Evolutionary conservation across 2,888 invertebrate species (phyloP).

Genomic region (Habroteleia sp.): DNA sequence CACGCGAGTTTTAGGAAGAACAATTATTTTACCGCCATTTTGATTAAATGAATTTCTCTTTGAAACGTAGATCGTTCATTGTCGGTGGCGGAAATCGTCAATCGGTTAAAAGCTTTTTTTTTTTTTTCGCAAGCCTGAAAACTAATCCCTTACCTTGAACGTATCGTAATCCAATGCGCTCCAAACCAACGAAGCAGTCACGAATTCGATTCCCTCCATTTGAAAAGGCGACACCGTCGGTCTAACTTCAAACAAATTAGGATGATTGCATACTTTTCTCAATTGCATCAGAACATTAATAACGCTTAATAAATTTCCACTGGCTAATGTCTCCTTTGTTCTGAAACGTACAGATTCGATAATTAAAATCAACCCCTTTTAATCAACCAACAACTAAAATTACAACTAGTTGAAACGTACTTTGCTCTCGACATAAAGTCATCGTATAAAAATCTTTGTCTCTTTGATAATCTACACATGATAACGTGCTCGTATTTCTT

Average conservation of each 20-base stretch:
- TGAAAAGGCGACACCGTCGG: constrained; percentile 97
- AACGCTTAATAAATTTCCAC: constrained; percentile 96
- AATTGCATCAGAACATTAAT: constrained; percentile 98
- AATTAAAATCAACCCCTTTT: too few relatives aligned
- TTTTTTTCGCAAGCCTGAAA: too few relatives aligned
- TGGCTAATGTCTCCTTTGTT: constrained; percentile 95
- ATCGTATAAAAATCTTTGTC: constrained; percentile 98
- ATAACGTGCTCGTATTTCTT: constrained; percentile 97
- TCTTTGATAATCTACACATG: constrained; percentile 95
- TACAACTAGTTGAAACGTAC: too few relatives aligned
- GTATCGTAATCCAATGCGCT: constrained; percentile 88
- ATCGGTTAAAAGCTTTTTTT: too few relatives aligned
- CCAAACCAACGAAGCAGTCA: constrained; percentile 88
- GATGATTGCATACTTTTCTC: constrained; percentile 98
- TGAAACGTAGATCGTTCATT: too few relatives aligned
- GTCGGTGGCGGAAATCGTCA: too few relatives aligned
- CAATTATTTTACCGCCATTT: too few relatives aligned
- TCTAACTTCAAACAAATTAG: constrained; percentile 97
- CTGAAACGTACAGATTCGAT: too few relatives aligned
- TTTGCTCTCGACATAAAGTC: constrained; percentile 99
- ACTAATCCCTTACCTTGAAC: constrained; percentile 88
- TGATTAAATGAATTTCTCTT: too few relatives aligned
- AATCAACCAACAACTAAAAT: too few relatives aligned
- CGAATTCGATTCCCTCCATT: constrained; percentile 88
- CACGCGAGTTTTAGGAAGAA: too few relatives aligned